phyloP scores from a whole-genome alignment of 30 jellyfish, hydroid and myxozoan species.

The Pseudorhiza aurosa region DNA sequence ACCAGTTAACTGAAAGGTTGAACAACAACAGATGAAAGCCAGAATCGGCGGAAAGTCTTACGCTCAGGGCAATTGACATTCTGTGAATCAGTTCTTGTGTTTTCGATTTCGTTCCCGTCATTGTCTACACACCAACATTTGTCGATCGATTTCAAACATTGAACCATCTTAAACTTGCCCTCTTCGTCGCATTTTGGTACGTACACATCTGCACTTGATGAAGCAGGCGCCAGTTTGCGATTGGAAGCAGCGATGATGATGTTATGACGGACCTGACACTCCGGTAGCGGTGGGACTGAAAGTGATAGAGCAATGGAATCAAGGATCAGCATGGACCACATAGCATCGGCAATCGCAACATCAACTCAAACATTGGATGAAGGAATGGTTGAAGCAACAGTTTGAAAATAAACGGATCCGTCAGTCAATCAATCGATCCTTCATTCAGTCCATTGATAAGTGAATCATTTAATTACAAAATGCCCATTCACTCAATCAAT shows the following conservation, averaged over 20 bases:
- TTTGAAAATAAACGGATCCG: background rate
- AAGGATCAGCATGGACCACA: no score
- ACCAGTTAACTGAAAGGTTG: no score
- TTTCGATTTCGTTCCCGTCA: conserved; percentile 85
- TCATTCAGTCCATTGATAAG: background rate
- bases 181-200: conserved; percentile 58
- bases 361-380: no score
- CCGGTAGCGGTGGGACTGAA: conserved; percentile 46
- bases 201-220: conserved; percentile 14
- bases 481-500: background rate
- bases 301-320: no score
- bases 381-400: no score
- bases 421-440: background rate
- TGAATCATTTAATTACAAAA: background rate
- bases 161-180: conserved; percentile 63
- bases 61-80: conserved; percentile 82
- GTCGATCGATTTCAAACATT: conserved; percentile 64
- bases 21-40: background rate
- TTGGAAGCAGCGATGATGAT: conserved; percentile 3
- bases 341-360: no score
- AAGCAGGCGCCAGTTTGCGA: conserved; percentile 5
- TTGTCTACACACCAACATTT: conserved; percentile 91
- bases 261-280: conserved; percentile 53
- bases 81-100: conserved; percentile 33
- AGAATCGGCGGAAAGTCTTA: conserved; percentile 8